Percentiles rank a stretch among this genome's conserved stretches.
Evolutionary conservation across 2,888 invertebrate species (phyloP).

Genomic region (Hirtodrosophila cameraria): DNA sequence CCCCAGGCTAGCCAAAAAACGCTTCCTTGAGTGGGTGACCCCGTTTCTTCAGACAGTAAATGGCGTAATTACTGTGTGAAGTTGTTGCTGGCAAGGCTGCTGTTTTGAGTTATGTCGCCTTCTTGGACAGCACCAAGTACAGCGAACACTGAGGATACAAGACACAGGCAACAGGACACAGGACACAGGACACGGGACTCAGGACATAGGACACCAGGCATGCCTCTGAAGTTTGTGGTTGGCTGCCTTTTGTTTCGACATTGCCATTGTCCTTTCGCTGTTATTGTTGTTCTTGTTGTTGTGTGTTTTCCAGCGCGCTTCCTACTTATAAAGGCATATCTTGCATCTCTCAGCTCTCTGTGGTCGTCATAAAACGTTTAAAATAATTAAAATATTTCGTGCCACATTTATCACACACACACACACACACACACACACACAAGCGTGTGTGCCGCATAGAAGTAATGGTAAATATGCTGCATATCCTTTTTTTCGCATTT

Average conservation of each 20-base stretch:
- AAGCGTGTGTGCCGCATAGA: conserved; percentile 21
- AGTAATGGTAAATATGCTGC: conserved; percentile 71
- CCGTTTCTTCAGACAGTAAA: conserved; percentile 74
- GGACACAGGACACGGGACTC: conserved; percentile 1
- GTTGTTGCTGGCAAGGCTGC: conserved; percentile 48
- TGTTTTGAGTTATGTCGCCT: conserved; percentile 77
- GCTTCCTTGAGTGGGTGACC: conserved; percentile 72
- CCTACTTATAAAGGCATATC: conserved; percentile 61
- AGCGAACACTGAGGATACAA: conserved; percentile 7
- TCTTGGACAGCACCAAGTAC: conserved; percentile 33
- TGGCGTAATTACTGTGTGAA: conserved; percentile 80
- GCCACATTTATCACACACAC: conserved; percentile 78
- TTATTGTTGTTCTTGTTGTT: conserved; percentile 14
- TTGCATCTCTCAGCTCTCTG: conserved; percentile 55
- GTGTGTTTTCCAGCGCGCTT: conserved; percentile 25
- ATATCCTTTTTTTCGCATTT: conserved; percentile 56
- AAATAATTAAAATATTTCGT: conserved; percentile 82
- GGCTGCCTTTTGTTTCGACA: conserved; percentile 69
- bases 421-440: conserved; percentile 16
- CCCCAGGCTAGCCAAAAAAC: conserved; percentile 57
- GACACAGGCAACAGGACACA: background rate
- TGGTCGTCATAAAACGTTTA: conserved; percentile 80
- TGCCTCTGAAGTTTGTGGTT: conserved; percentile 57
- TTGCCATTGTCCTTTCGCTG: conserved; percentile 60
- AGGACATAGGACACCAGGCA: conserved; percentile 11